Conservation (phyloP, 37 sponge, comb jelly and placozoan genomes). For the Crambe crambe region DNA sequence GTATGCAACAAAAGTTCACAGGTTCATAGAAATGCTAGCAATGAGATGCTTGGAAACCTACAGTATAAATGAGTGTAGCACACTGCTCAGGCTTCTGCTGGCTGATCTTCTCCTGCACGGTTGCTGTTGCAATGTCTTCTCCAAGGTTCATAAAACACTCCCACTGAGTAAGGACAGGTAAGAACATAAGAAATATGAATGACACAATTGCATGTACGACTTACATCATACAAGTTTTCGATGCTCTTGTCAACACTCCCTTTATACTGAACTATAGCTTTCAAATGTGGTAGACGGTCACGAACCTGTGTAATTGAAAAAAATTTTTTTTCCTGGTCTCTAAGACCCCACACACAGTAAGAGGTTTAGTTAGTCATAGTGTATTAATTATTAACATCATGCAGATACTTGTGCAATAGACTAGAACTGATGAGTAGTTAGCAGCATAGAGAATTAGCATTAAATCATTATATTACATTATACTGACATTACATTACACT, state of each 20-base stretch:
- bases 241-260: conserved; percentile 71
- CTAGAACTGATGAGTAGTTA: too few relatives aligned
- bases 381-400: too few relatives aligned
- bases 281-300: conserved; percentile 82
- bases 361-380: background rate
- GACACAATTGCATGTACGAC: background rate
- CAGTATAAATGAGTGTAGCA: conserved; percentile 86
- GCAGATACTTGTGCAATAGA: too few relatives aligned
- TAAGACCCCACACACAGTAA: conserved; percentile 3
- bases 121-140: conserved; percentile 44
- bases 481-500: too few relatives aligned
- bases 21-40: background rate
- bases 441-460: too few relatives aligned
- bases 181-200: background rate
- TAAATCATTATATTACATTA: too few relatives aligned
- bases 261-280: conserved; percentile 93
- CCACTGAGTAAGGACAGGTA: conserved; percentile 54
- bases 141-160: conserved; percentile 83
- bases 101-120: conserved; percentile 56
- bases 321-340: too few relatives aligned
- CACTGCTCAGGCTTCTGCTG: conserved; percentile 74
- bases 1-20: background rate
- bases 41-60: conserved; percentile 10
- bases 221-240: conserved; percentile 73
- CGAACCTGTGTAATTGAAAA: conserved; percentile 56